Conservation (phyloP, 2,113 vertebrate genomes). For the Hypanus sabinus region DNA sequence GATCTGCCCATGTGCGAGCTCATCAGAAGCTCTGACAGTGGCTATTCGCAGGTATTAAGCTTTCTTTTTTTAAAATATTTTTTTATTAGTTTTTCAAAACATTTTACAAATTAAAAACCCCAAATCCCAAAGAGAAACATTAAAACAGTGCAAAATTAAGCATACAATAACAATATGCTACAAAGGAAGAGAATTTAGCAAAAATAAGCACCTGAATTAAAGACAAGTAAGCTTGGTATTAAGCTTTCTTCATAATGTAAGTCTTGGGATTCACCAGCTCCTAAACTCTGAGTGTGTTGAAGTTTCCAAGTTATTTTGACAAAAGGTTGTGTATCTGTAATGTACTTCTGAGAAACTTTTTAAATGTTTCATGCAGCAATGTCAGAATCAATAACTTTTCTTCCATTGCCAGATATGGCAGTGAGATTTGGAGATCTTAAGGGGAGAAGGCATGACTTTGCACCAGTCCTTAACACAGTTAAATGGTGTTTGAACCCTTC, state of each 20-base stretch:
- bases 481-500: neutral
- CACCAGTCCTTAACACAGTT: neutral
- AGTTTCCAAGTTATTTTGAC: neutral
- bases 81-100: too few relatives aligned
- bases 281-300: neutral
- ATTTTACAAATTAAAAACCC: too few relatives aligned
- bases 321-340: neutral
- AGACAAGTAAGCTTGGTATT: too few relatives aligned
- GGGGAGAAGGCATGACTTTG: neutral
- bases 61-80: too few relatives aligned
- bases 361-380: neutral
- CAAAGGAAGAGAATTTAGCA: too few relatives aligned
- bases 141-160: too few relatives aligned
- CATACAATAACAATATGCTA: too few relatives aligned
- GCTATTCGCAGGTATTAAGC: constrained; percentile 77
- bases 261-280: neutral
- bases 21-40: constrained; percentile 83
- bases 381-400: neutral
- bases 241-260: neutral
- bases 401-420: neutral
- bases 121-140: too few relatives aligned
- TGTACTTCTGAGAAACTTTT: neutral
- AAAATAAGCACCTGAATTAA: too few relatives aligned
- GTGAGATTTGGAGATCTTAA: neutral
- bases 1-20: constrained; percentile 88